A percentile compares a stretch with the other conserved stretches of the same genome.
Conservation (phyloP, 2,113 vertebrate genomes). For the Cromileptes altivelis region DNA sequence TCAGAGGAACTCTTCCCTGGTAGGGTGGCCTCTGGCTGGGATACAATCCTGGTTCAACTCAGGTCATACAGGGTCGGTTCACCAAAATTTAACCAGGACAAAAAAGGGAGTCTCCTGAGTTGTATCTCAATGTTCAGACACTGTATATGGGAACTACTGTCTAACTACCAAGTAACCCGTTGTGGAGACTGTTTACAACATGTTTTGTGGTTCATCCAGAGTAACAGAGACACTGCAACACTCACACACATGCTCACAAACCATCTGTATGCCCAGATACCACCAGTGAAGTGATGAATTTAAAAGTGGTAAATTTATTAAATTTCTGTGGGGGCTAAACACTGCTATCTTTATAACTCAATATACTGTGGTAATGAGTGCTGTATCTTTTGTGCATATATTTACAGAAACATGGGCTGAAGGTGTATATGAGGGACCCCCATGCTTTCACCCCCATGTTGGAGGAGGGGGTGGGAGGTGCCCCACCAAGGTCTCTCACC, state of each 20-base stretch:
- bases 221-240: too few species aligned
- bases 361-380: background rate
- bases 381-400: background rate
- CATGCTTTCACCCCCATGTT: constrained; percentile 93
- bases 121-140: background rate
- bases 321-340: background rate
- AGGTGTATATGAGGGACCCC: constrained; percentile 89
- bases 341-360: background rate
- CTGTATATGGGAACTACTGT: background rate
- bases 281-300: too few species aligned
- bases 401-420: constrained; percentile 91
- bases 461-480: constrained; percentile 84
- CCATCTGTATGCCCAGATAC: too few species aligned
- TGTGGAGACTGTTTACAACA: background rate
- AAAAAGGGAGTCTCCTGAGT: background rate
- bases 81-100: background rate
- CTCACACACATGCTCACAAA: too few species aligned
- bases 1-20: constrained; percentile 96
- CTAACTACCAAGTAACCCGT: too few species aligned
- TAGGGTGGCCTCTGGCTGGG: constrained; percentile 55
- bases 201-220: too few species aligned
- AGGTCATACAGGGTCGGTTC: background rate
- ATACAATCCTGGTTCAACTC: background rate
- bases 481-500: constrained; percentile 87
- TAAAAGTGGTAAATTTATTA: background rate